Evolutionary conservation across 2,113 vertebrate species (phyloP).

Genomic region (Saimiri boliviensis): DNA sequence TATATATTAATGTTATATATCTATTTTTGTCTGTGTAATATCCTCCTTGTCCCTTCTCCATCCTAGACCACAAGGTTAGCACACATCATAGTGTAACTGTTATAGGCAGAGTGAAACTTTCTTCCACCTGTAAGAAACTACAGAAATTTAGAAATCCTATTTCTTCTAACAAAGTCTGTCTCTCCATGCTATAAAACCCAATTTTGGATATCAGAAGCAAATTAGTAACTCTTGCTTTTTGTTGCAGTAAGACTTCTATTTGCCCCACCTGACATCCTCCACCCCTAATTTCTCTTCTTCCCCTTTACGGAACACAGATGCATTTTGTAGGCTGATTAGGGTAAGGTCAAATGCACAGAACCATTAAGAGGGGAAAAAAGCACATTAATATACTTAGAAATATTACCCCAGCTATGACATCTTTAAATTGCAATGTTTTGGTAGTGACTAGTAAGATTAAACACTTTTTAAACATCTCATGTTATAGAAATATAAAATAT

Average conservation of each 20-base stretch:
- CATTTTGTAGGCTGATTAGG: background rate
- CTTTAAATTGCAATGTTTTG: background rate
- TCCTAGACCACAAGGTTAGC: background rate
- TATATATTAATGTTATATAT: too few relatives aligned
- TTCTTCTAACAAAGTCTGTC: background rate
- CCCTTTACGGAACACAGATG: background rate
- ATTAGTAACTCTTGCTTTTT: conserved; percentile 29
- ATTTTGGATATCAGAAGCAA: conserved; percentile 16
- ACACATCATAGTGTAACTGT: background rate
- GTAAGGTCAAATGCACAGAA: background rate
- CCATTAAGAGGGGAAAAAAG: background rate
- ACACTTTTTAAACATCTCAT: background rate
- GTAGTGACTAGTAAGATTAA: background rate
- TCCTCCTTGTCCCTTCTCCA: background rate
- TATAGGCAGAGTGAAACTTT: background rate
- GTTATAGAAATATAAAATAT: background rate
- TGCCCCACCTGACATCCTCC: background rate
- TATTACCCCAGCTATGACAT: background rate
- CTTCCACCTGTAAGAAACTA: background rate
- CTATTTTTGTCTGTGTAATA: background rate
- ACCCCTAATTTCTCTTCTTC: background rate
- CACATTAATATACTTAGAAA: background rate
- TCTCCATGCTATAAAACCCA: background rate
- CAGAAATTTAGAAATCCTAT: background rate
- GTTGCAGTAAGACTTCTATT: background rate